Percentiles rank a stretch among this genome's conserved stretches.
These are phyloP conservation scores for Idaea dimidiata DNA, from an alignment of 2,888 invertebrate species.

Conservation along the genomic window DNA sequence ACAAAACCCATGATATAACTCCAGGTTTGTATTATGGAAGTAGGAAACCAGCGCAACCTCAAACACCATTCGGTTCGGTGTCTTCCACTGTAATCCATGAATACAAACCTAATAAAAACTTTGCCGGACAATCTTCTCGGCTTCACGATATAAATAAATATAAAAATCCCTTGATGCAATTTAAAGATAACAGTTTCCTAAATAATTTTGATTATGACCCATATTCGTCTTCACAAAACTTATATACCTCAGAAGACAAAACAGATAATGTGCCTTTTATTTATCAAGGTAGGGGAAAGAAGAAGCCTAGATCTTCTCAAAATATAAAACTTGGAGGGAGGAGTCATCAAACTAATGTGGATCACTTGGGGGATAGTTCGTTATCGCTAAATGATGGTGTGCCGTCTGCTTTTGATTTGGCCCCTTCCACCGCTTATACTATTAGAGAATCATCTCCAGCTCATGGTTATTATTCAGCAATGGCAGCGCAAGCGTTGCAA, in stretches of 20 bases:
- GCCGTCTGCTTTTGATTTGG: constrained; percentile 29
- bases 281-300: constrained; percentile 48
- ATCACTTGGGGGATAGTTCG: constrained; percentile 54
- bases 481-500: constrained; percentile 63
- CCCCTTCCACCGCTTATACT: constrained; percentile 51
- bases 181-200: constrained; percentile 51
- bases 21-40: constrained; percentile 42
- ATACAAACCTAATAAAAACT: constrained; percentile 53
- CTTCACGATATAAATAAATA: constrained; percentile 45
- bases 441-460: constrained; percentile 59
- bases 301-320: constrained; percentile 71
- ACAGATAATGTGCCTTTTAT: constrained; percentile 39
- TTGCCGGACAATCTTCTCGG: constrained; percentile 33
- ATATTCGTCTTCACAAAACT: constrained; percentile 60
- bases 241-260: constrained; percentile 49
- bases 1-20: constrained; percentile 44
- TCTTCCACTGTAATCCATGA: constrained; percentile 67
- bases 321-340: constrained; percentile 68
- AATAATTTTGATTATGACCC: constrained; percentile 64
- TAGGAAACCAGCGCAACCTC: constrained; percentile 48
- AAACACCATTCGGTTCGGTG: constrained; percentile 55
- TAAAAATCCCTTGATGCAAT: constrained; percentile 56
- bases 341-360: constrained; percentile 59
- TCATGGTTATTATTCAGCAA: constrained; percentile 61
- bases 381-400: constrained; percentile 41